Evolutionary conservation across 1,140 invertebrate genomes (phyloP), one percentile per base, ranked within the genome.

Genomic region (Drosophila sechellia): DNA sequence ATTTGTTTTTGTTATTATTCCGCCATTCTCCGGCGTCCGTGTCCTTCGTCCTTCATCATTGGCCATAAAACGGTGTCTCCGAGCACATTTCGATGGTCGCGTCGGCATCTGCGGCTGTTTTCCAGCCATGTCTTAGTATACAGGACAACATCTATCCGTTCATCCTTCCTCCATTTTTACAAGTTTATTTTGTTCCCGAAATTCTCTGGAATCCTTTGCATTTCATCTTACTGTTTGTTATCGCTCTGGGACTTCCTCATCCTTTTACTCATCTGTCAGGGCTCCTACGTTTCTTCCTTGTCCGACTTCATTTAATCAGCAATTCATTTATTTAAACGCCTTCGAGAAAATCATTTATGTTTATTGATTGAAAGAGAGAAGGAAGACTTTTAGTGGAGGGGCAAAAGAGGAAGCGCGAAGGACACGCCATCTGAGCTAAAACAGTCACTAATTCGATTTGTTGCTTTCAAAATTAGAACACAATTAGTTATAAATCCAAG

Each of bases 1-100:
- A 75, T 86, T 86, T 87, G 81, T 71, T 79, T 86, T 86, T 81
- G 83, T 85, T 87, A 87, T 87, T 86, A 70, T 87, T 81, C 83
- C 74, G 70, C 60, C 60, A 70, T 80, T 78, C 78, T 65, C 50
- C 56, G 59, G n/a, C 25, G 49, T 15, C 40, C 68, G 42, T 56
- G 25, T 63, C 65, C 60, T 79, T 76, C 74, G 71, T 50, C 59
- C 40, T n/a, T 49, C 64, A 56, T 58, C 59, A 65, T 65, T 52
- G 79, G 71, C 81, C 64, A 83, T 85, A 84, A 85, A 84, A 80
- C 60, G 80, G 80, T 76, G 80, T 84, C 76, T 77, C 74, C 69
- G 74, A 61, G 69, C 59, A 75, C 64, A 75, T 86, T 85, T 86
- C 34, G 81, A 63, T 69, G 25, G 61, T 76, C 72, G 73, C 81